Evolutionary conservation across 2,888 invertebrate genomes (phyloP).

Genomic region (Ectemnius continuus): DNA sequence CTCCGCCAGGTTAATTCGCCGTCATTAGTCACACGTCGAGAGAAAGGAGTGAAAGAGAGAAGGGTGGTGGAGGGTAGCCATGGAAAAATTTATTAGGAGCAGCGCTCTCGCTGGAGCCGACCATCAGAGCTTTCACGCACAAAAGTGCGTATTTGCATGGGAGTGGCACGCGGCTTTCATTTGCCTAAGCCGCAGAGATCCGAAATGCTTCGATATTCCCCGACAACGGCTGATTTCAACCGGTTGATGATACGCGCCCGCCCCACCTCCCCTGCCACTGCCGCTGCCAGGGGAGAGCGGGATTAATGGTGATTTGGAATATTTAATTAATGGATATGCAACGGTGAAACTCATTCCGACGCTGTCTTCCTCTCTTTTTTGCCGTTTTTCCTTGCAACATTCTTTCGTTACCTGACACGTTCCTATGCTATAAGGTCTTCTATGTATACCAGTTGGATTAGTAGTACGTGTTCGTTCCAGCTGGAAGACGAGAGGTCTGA

Average conservation of each 20-base stretch:
- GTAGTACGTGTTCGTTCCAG: background rate
- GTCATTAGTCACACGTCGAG: slow-evolving; percentile 65
- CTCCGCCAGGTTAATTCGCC: slow-evolving; percentile 60
- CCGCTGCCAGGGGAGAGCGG: slow-evolving; percentile 34
- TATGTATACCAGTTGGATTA: slow-evolving; percentile 3
- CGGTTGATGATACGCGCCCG: slow-evolving; percentile 53
- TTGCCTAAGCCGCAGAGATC: slow-evolving; percentile 68
- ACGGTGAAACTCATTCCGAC: slow-evolving; percentile 26
- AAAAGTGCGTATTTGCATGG: slow-evolving; percentile 67
- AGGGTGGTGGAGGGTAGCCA: slow-evolving; percentile 19
- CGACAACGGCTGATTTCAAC: slow-evolving; percentile 41
- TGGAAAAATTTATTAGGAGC: slow-evolving; percentile 66
- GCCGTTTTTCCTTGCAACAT: slow-evolving; percentile 6
- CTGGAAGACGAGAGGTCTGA: no score
- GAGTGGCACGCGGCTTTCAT: slow-evolving; percentile 62
- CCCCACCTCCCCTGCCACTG: slow-evolving; percentile 31
- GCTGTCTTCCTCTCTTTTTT: slow-evolving; percentile 14
- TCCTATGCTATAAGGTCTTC: background rate
- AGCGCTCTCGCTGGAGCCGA: slow-evolving; percentile 12
- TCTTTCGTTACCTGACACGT: slow-evolving; percentile 12
- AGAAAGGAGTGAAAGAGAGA: slow-evolving; percentile 5
- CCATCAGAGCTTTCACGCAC: slow-evolving; percentile 46
- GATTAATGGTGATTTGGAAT: slow-evolving; percentile 68
- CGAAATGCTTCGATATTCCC: slow-evolving; percentile 57
- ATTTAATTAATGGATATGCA: slow-evolving; percentile 67